Percentiles rank a stretch among this genome's conserved stretches.
phyloP scores from a whole-genome alignment of 1,140 invertebrate genomes.

The Pogonomyrmex californicus region DNA sequence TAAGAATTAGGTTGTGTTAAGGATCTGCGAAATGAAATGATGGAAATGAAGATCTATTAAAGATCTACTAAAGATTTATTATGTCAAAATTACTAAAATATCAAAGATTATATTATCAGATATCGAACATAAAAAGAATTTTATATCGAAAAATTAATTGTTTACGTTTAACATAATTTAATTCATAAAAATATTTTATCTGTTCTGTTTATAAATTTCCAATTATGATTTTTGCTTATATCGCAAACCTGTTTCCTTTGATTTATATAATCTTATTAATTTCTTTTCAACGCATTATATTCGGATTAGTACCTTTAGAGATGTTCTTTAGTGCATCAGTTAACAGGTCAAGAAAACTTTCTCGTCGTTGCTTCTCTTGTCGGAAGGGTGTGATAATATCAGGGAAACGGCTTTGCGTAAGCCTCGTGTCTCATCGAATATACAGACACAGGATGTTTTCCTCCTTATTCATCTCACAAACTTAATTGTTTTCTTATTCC shows the following conservation, averaged over 20 bases:
- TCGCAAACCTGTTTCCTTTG: neutral
- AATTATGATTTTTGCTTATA: neutral
- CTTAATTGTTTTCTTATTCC: slow-evolving; percentile 47
- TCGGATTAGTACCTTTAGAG: neutral
- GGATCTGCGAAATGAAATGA: neutral
- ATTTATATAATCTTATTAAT: neutral
- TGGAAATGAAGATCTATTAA: neutral
- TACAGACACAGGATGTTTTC: neutral
- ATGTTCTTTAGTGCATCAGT: slow-evolving; percentile 13
- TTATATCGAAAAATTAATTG: neutral
- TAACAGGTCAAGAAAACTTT: slow-evolving; percentile 47
- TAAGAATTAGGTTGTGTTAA: neutral
- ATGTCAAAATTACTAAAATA: neutral
- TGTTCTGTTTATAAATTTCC: neutral
- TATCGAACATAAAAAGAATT: neutral
- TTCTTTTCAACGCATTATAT: neutral
- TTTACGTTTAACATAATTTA: neutral
- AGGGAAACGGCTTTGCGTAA: slow-evolving; percentile 52
- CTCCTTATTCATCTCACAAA: slow-evolving; percentile 26
- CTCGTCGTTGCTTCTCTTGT: slow-evolving; percentile 43
- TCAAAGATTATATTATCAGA: neutral
- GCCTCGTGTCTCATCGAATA: slow-evolving; percentile 5
- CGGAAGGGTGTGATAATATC: slow-evolving; percentile 54
- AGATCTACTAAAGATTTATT: neutral
- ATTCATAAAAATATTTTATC: neutral